Evolutionary conservation across 2,888 invertebrate genomes (phyloP), one percentile per base, ranked within the genome.

Genomic region (Sicus ferrugineus): DNA sequence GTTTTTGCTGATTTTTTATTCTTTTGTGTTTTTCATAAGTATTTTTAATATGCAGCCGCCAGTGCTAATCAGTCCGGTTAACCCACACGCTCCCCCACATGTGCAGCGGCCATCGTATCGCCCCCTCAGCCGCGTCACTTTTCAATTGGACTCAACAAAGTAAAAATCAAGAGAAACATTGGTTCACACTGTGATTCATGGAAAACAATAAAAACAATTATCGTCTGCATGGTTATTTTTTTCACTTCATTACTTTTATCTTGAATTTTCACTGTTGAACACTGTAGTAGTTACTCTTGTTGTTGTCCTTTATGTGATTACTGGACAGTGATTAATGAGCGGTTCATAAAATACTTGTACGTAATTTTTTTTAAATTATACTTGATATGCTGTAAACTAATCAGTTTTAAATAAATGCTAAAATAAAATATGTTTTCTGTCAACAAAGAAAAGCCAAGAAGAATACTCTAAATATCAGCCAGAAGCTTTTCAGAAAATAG

Each of bases 121-220:
- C 42, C 42, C 42, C 28, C 14, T 21, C 34, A 4, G 6, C 30
- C 34, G 9, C 59, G 21, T 23, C 63, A 42, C 63, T 48, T 48
- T 63, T 30, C 63, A 63, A 48, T 63, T 46, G 14, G 48, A 23
- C 42, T 3, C 46, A 63, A 28, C 48, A 28, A 30, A 19, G 38
- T 3, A 23, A 46, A 14, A 14, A 46, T 59, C 21, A 34, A 5
- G 26, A 54, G 54, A 23, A 28, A 28, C 23, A 28, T 54, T 54
- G 11, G 28, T 28, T 54, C 23, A 34, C 19, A 23, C 59, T 38
- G 59, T 61, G 61, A 61, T 61, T 61, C 61, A 61, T 61, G 21
- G n/a, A 42, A 26, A 42, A 14, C 16, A 54, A 54, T 23, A 54
- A 26, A 21, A 28, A 42, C 42, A 16, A 21, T 34, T 34, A 34